Evolutionary conservation across 2,797 vertebrate genomes (phyloP).

Genomic region (Podarcis siculus): DNA sequence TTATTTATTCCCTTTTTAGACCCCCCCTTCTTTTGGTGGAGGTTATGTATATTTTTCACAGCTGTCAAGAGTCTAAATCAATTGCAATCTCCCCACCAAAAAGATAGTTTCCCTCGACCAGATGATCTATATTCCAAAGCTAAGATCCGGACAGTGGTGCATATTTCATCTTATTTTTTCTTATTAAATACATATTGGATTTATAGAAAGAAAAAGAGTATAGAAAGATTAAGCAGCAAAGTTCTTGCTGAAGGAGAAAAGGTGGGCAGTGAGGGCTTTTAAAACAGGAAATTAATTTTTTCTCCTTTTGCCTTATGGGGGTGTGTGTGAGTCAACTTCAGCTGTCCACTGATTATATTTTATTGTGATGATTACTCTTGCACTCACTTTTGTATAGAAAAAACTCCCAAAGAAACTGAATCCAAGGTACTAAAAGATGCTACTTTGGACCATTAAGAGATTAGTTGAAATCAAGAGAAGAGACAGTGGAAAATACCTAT

Average conservation of each 20-base stretch:
- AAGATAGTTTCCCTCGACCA: slow-evolving; percentile 65
- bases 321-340: slow-evolving; percentile 34
- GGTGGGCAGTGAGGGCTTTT: slow-evolving; percentile 63
- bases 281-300: slow-evolving; percentile 69
- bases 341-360: slow-evolving; percentile 18
- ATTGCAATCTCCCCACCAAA: slow-evolving; percentile 64
- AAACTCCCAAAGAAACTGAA: slow-evolving; percentile 47
- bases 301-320: slow-evolving; percentile 32
- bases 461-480: slow-evolving; percentile 57
- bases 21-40: background rate
- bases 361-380: background rate
- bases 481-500: slow-evolving; percentile 18
- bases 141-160: slow-evolving; percentile 69
- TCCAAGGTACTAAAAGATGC: slow-evolving; percentile 39
- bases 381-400: background rate
- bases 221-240: slow-evolving; percentile 65
- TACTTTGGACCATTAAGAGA: slow-evolving; percentile 39
- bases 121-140: slow-evolving; percentile 67
- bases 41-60: slow-evolving; percentile 70
- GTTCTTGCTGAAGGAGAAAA: slow-evolving; percentile 60
- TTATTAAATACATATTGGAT: slow-evolving; percentile 75
- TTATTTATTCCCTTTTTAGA: slow-evolving; percentile 24
- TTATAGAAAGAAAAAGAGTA: slow-evolving; percentile 62
- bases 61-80: slow-evolving; percentile 72
- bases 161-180: slow-evolving; percentile 67